phyloP scores from a whole-genome alignment of 2,797 vertebrate species.

The Lepilemur ruficaudatus region DNA sequence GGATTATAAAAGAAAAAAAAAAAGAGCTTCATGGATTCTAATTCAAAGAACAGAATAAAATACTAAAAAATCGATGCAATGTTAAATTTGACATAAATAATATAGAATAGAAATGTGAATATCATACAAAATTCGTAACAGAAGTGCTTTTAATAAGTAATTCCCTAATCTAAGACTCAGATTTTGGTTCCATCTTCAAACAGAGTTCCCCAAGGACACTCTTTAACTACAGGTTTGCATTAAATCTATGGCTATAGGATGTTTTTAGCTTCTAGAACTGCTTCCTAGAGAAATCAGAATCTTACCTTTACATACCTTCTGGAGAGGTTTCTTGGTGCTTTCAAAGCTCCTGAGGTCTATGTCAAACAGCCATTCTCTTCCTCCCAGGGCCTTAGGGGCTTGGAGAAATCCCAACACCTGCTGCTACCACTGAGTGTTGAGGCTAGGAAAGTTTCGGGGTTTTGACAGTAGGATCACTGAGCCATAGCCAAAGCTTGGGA shows the following conservation, averaged over 20 bases:
- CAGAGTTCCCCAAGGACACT: neutral
- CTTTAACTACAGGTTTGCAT: neutral
- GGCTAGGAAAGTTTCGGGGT: conserved; percentile 66
- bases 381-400: conserved; percentile 62
- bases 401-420: conserved; percentile 72
- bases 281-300: conserved; percentile 54
- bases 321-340: conserved; percentile 63
- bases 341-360: conserved; percentile 70
- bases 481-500: conserved; percentile 79
- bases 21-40: neutral
- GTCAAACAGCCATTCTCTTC: conserved; percentile 69
- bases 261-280: neutral
- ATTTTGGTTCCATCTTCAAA: neutral
- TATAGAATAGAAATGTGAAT: neutral
- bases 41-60: neutral
- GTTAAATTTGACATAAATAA: neutral
- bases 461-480: conserved; percentile 63
- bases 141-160: neutral
- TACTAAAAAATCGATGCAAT: neutral
- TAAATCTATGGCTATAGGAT: neutral
- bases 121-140: neutral
- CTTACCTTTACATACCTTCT: conserved; percentile 74
- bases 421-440: conserved; percentile 70
- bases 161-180: neutral
- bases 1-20: neutral